phyloP scores from a whole-genome alignment of 2,888 invertebrate species.

The Conistra vaccinii region DNA sequence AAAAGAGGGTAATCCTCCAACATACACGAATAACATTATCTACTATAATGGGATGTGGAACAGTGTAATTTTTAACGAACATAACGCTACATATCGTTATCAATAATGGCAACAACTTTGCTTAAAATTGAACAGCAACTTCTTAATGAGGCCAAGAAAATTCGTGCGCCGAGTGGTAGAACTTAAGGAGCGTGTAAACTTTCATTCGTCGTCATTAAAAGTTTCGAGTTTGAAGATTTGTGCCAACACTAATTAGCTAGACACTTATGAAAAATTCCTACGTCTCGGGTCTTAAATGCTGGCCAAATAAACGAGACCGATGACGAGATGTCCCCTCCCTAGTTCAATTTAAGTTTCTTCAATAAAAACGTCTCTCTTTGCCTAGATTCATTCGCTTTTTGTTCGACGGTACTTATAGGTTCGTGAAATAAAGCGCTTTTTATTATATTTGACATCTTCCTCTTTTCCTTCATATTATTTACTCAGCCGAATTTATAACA shows the following conservation, averaged over 20 bases:
- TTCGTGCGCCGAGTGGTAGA: slow-evolving; percentile 82
- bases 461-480: slow-evolving; percentile 42
- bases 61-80: slow-evolving; percentile 66
- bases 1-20: slow-evolving; percentile 25
- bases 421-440: slow-evolving; percentile 54
- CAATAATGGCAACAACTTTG: slow-evolving; percentile 83
- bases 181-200: slow-evolving; percentile 88
- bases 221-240: slow-evolving; percentile 87
- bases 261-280: slow-evolving; percentile 79
- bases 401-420: slow-evolving; percentile 46
- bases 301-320: slow-evolving; percentile 67
- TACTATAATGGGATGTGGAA: slow-evolving; percentile 48
- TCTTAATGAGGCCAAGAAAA: slow-evolving; percentile 88
- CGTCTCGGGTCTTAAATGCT: slow-evolving; percentile 68
- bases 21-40: slow-evolving; percentile 50
- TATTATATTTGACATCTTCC: slow-evolving; percentile 55
- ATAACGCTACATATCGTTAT: slow-evolving; percentile 77
- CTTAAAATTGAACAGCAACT: slow-evolving; percentile 83
- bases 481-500: slow-evolving; percentile 40
- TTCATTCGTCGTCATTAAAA: slow-evolving; percentile 89
- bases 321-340: slow-evolving; percentile 52
- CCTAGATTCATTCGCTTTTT: slow-evolving; percentile 53
- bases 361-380: slow-evolving; percentile 46
- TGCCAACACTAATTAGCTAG: slow-evolving; percentile 88
- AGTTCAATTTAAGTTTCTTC: slow-evolving; percentile 61